Evolutionary conservation across 2,888 invertebrate species (phyloP).

Genomic region (Hermodice carunculata): DNA sequence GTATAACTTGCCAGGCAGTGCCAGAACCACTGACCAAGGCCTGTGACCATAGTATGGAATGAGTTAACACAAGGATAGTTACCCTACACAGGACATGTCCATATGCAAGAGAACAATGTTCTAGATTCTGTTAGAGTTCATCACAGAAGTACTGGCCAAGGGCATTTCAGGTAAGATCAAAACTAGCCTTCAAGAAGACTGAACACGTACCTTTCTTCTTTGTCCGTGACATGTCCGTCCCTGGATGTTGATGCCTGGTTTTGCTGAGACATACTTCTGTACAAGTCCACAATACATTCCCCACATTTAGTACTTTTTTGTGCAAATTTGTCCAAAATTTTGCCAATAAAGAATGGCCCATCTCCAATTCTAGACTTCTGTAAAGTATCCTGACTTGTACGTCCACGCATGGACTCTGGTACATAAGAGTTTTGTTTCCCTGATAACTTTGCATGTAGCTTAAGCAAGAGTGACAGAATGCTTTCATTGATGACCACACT

Average conservation of each 20-base stretch:
- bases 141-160: no score
- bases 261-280: background rate
- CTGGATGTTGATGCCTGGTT: no score
- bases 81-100: no score
- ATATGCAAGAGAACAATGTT: no score
- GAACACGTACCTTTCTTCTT: constrained; percentile 16
- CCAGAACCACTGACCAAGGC: no score
- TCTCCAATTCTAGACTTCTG: constrained; percentile 77
- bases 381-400: background rate
- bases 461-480: constrained; percentile 88
- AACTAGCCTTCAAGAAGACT: no score
- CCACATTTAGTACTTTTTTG: constrained; percentile 47
- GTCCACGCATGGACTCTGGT: background rate
- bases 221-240: no score
- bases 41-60: no score
- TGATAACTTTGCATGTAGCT: constrained; percentile 90
- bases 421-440: constrained; percentile 74
- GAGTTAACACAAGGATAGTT: no score
- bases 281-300: constrained; percentile 71
- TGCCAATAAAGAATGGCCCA: constrained; percentile 88
- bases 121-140: no score
- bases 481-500: constrained; percentile 72
- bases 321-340: constrained; percentile 75
- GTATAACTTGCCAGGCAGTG: no score
- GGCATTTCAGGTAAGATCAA: no score